Conservation (phyloP, 1,140 invertebrate species). For the Euura saliciscinereae region DNA sequence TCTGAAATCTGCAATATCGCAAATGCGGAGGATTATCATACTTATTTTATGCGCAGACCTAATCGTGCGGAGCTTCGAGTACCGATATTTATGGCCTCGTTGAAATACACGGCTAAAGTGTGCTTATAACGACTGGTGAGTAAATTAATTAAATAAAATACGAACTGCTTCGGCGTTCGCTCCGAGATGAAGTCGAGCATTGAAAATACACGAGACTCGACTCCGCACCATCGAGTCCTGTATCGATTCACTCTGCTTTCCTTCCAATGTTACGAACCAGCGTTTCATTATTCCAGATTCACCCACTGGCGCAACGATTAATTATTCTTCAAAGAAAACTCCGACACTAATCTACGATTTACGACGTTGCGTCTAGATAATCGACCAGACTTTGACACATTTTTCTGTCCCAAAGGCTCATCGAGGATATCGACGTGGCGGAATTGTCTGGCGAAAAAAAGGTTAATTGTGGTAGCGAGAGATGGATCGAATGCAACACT, state of each 20-base stretch:
- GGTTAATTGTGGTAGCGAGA: background rate
- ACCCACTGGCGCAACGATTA: too few species aligned
- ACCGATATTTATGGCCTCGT: background rate
- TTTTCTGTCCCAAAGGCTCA: too few species aligned
- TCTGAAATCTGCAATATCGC: background rate
- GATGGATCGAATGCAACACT: background rate
- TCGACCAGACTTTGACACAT: too few species aligned
- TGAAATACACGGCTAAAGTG: background rate
- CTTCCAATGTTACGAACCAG: too few species aligned
- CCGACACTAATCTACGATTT: too few species aligned
- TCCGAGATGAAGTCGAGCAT: background rate
- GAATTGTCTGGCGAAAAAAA: background rate
- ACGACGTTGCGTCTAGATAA: too few species aligned
- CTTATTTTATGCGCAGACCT: background rate
- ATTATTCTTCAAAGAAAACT: too few species aligned
- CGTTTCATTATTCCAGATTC: too few species aligned
- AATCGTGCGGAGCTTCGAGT: background rate
- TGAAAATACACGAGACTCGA: too few species aligned
- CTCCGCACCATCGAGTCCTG: too few species aligned
- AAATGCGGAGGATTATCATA: background rate
- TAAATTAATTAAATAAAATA: conserved; percentile 2
- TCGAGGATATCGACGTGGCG: too few species aligned
- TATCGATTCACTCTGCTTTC: too few species aligned
- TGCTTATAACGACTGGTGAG: background rate
- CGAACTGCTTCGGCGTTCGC: background rate